Evolutionary conservation across 2,797 vertebrate genomes (phyloP).

Genomic region (Sphenodon punctatus): DNA sequence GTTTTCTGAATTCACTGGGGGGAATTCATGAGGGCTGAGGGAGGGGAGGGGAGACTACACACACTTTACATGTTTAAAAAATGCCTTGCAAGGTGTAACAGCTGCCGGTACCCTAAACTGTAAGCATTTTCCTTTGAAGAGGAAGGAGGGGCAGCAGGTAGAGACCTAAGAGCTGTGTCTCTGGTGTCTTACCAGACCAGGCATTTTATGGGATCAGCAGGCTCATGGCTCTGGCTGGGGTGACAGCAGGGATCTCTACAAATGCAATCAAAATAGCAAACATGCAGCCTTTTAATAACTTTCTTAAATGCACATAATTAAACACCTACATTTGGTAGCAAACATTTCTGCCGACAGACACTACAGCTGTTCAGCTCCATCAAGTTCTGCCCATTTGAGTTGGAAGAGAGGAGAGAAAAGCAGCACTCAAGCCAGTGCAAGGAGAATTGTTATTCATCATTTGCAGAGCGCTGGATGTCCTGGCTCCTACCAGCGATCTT

Average conservation of each 20-base stretch:
- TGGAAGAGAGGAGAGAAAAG: rapidly evolving
- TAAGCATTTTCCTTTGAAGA: neutral
- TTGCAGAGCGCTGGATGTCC: rapidly evolving
- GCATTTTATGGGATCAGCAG: neutral
- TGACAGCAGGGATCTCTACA: neutral
- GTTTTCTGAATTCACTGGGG: too few species aligned
- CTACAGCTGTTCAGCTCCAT: slow-evolving; percentile 2
- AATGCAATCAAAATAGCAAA: slow-evolving; percentile 19
- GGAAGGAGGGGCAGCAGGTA: neutral
- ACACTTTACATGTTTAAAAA: too few species aligned
- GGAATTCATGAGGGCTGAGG: too few species aligned
- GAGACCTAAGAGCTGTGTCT: rapidly evolving
- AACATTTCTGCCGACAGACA: rapidly evolving
- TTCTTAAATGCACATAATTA: slow-evolving; percentile 14
- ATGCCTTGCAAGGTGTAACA: too few species aligned
- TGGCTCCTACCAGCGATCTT: neutral
- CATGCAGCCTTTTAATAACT: slow-evolving; percentile 5
- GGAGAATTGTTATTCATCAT: rapidly evolving
- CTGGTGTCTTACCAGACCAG: neutral
- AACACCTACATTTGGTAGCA: neutral
- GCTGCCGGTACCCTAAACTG: too few species aligned
- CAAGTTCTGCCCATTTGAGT: neutral
- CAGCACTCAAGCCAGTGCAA: rapidly evolving
- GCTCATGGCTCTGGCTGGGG: neutral
- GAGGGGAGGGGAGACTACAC: too few species aligned